phyloP scores from a whole-genome alignment of 1,140 invertebrate genomes.

The Amyelois transitella region DNA sequence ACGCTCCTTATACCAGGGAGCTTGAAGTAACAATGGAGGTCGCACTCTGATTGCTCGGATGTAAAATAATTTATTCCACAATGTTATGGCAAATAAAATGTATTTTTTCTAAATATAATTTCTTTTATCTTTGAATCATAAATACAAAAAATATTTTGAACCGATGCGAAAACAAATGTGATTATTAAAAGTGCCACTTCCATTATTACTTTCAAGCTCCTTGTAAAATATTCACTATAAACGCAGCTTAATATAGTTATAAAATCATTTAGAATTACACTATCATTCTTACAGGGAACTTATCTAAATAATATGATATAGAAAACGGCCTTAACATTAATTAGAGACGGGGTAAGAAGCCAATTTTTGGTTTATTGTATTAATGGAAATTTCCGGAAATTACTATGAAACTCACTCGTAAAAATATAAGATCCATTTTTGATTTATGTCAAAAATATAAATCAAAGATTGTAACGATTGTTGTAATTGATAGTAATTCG shows the following conservation, averaged over 20 bases:
- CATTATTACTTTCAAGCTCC: not conserved
- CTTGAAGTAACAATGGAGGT: not conserved
- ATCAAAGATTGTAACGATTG: no score
- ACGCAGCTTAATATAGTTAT: constrained; percentile 21
- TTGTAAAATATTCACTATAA: constrained; percentile 8
- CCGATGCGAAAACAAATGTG: no score
- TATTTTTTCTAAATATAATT: no score
- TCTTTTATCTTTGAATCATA: no score
- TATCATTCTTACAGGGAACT: constrained; percentile 35
- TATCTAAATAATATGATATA: constrained; percentile 53
- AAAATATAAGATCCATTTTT: not conserved
- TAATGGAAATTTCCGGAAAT: not conserved
- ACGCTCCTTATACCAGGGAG: not conserved
- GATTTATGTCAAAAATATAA: no score
- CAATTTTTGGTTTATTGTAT: constrained; percentile 59
- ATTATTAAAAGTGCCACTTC: not conserved
- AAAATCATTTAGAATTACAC: constrained; percentile 54
- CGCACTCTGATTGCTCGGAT: not conserved
- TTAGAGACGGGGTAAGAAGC: constrained; percentile 54
- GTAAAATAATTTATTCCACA: not conserved
- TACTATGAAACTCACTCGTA: not conserved
- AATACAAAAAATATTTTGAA: no score
- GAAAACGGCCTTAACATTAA: constrained; percentile 43
- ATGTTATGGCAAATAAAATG: no score
- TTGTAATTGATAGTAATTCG: not conserved